Evolutionary conservation across 2,797 vertebrate genomes (phyloP), one percentile per base, ranked within the genome.

Genomic region (Carcharodon carcharias): DNA sequence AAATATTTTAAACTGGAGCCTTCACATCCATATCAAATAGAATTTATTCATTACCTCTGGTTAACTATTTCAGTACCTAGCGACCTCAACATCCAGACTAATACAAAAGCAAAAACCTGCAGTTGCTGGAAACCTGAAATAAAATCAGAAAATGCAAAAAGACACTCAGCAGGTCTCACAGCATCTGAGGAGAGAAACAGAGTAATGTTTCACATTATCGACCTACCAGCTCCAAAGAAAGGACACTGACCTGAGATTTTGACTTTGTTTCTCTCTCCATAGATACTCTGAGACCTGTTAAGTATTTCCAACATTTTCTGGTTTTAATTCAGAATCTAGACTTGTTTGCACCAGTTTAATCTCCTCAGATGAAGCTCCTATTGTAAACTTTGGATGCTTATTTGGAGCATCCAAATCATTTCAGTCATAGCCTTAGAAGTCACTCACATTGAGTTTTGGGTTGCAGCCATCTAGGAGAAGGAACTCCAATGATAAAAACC

Each of bases 1-100:
- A 35, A 91, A 91, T 35, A 91, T 91, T 91, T 91, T 91, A 91
- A 91, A 91, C 35, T 91, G 23, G 58, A 91, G 40, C 16, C 40
- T 82, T 40, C 80, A 82, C 80, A 91, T 91, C 56, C 28, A 23
- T 61, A 91, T n/a, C 54, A 91, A 61, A 91, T 61, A 35, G 56
- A 61, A 91, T 91, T 56, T 35, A 56, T 91, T 91, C 31, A 61
- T 91, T 61, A 35, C 12, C 54, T 61, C 28, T 35, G 28, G 14
- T 58, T 91, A 61, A 56, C 11, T 35, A 91, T 28, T 91, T 61
- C 88, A 88, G 11, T 54, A 54, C 21, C 21, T 88, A 23, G 1
- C 14, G 21, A 16, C 12, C 14, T 80, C 14, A 23, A 23, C 40
- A 54, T 87, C 18, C 65, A 3, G 65, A 71, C 69, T 26, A 28